Conservation (phyloP, 2,888 invertebrate species). For the Chloroclystis v-ata region DNA sequence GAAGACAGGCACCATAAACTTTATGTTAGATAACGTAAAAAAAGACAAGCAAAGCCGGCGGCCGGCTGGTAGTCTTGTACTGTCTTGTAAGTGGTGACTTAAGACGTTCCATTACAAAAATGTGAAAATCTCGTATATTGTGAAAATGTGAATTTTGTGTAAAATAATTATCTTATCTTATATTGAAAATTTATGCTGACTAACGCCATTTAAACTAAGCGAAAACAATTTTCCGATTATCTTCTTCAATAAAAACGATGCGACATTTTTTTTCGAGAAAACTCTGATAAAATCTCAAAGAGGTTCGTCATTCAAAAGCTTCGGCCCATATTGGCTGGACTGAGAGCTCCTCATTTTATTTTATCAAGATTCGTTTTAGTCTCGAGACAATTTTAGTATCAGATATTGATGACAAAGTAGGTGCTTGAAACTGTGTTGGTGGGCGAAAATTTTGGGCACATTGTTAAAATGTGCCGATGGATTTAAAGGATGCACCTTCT, state of each 20-base stretch:
- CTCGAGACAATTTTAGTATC: slow-evolving; percentile 9
- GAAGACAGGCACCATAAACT: too few relatives aligned
- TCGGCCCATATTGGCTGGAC: not conserved
- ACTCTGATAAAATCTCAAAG: not conserved
- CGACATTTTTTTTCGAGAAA: slow-evolving; percentile 1
- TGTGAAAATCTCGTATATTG: too few relatives aligned
- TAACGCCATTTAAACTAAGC: not conserved
- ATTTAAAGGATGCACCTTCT: too few relatives aligned
- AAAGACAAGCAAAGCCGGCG: too few relatives aligned
- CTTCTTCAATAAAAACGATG: slow-evolving; percentile 8
- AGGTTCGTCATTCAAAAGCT: slow-evolving; percentile 4
- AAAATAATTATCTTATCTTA: too few relatives aligned
- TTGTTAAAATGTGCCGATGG: too few relatives aligned
- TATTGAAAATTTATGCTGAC: too few relatives aligned
- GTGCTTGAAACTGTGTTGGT: not conserved
- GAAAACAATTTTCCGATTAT: slow-evolving; percentile 14
- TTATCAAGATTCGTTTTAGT: slow-evolving; percentile 17
- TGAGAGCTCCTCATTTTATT: slow-evolving; percentile 12
- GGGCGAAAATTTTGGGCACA: not conserved
- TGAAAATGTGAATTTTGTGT: too few relatives aligned
- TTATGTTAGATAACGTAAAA: too few relatives aligned
- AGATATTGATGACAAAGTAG: not conserved
- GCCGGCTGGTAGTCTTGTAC: too few relatives aligned
- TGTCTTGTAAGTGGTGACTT: too few relatives aligned
- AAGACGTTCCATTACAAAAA: too few relatives aligned